Percentiles rank a stretch among this genome's conserved stretches.
Evolutionary conservation across 2,888 invertebrate species (phyloP).

Genomic region (Harpagoxenus sublaevis): DNA sequence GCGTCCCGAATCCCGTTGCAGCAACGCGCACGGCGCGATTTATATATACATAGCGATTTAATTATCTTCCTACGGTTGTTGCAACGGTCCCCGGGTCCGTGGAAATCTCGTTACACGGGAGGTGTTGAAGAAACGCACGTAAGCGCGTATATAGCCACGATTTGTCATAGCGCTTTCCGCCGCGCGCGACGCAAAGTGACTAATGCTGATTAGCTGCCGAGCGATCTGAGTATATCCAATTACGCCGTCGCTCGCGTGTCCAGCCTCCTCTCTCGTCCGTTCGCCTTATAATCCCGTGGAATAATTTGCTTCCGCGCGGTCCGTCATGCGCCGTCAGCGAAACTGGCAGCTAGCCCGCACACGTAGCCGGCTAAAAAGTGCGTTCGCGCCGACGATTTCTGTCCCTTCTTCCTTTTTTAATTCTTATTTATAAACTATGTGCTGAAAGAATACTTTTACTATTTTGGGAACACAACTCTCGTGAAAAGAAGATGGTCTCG

Average conservation of each 20-base stretch:
- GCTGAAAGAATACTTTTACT: not conserved
- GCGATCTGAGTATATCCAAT: slow-evolving; percentile 75
- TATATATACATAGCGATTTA: slow-evolving; percentile 3
- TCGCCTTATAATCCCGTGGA: slow-evolving; percentile 75
- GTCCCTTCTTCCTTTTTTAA: not conserved
- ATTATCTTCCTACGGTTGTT: slow-evolving; percentile 45
- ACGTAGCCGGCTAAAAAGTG: slow-evolving; percentile 15
- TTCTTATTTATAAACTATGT: not conserved
- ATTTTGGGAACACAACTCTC: not conserved
- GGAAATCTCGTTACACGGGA: slow-evolving; percentile 44
- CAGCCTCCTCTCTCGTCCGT: slow-evolving; percentile 57
- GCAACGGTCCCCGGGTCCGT: slow-evolving; percentile 4
- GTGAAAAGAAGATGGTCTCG: not conserved
- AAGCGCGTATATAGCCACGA: slow-evolving; percentile 45
- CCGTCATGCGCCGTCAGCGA: slow-evolving; percentile 69
- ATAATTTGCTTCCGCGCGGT: slow-evolving; percentile 69
- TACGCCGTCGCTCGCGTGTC: slow-evolving; percentile 71
- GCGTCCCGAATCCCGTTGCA: slow-evolving; percentile 45
- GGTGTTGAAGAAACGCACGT: slow-evolving; percentile 47
- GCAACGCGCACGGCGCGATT: not conserved
- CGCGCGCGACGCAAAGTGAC: slow-evolving; percentile 64
- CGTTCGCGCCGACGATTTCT: not conserved
- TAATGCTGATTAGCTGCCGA: slow-evolving; percentile 75
- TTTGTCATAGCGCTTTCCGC: slow-evolving; percentile 58
- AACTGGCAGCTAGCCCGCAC: slow-evolving; percentile 60